Evolutionary conservation across 1,140 invertebrate species (phyloP).

Genomic region (Aporrectodea caliginosa): DNA sequence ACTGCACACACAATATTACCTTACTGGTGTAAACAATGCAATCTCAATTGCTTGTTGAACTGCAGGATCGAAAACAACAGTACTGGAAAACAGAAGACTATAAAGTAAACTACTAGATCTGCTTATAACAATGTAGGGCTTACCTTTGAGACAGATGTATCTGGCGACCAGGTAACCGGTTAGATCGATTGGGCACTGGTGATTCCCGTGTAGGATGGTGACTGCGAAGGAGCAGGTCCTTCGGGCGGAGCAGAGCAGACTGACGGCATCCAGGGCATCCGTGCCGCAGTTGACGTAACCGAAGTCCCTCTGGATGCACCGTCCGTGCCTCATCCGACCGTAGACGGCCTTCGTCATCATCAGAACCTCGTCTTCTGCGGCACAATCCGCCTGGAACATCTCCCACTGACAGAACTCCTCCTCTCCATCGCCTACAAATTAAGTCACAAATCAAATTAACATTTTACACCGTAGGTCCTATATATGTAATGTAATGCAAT

Average conservation of each 20-base stretch:
- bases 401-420: conserved; percentile 22
- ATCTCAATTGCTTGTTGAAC: too few relatives aligned
- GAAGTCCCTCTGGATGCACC: conserved; percentile 5
- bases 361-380: not conserved
- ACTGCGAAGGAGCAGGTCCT: conserved; percentile 7
- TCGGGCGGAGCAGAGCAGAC: not conserved
- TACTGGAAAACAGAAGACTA: too few relatives aligned
- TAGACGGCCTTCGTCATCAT: conserved; percentile 10
- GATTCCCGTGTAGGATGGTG: conserved; percentile 9
- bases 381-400: not conserved
- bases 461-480: not conserved
- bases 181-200: conserved; percentile 13
- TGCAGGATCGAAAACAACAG: too few relatives aligned
- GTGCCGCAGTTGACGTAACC: conserved; percentile 6
- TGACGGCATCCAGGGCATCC: not conserved
- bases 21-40: too few relatives aligned
- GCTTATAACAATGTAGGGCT: too few relatives aligned
- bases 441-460: not conserved
- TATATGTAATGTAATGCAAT: not conserved
- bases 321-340: not conserved
- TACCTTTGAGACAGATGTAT: conserved; percentile 1
- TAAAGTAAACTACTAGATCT: too few relatives aligned
- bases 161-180: not conserved
- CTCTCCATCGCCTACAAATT: not conserved
- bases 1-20: too few relatives aligned